Percentiles rank a stretch among this genome's conserved stretches.
Evolutionary conservation across 2,888 invertebrate genomes (phyloP).

Genomic region (Pristionchus maxplancki): DNA sequence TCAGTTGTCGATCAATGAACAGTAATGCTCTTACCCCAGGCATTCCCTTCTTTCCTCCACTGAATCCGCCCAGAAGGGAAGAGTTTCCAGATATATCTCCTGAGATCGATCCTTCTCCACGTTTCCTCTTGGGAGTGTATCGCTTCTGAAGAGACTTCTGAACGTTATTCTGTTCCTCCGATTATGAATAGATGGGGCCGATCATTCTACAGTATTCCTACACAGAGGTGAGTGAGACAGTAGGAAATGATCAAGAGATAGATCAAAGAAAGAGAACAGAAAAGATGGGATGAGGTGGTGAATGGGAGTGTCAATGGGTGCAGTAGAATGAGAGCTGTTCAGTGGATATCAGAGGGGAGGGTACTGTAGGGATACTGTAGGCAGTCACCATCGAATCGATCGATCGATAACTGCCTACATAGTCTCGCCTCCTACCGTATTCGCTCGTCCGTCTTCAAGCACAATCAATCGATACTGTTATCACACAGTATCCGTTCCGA

Average conservation of each 20-base stretch:
- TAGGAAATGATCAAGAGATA: not conserved
- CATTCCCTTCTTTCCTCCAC: constrained; percentile 39
- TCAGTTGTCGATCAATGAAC: not conserved
- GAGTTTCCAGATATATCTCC: constrained; percentile 44
- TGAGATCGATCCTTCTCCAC: constrained; percentile 56
- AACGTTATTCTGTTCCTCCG: not conserved
- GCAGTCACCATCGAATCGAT: constrained; percentile 6
- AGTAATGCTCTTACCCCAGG: not conserved
- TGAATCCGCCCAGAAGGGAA: not conserved
- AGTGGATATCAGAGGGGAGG: constrained; percentile 41
- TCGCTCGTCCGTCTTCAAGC: not conserved
- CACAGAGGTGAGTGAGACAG: constrained; percentile 1
- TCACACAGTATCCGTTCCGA: constrained; percentile 2
- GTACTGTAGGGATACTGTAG: constrained; percentile 15
- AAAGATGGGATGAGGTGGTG: not conserved
- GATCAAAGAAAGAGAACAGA: constrained; percentile 1
- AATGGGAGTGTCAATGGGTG: constrained; percentile 21
- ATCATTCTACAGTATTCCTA: constrained; percentile 22
- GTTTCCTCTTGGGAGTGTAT: constrained; percentile 75
- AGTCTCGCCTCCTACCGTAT: constrained; percentile 47
- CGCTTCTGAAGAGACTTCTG: constrained; percentile 67
- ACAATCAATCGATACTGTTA: constrained; percentile 27
- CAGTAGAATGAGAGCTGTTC: constrained; percentile 23
- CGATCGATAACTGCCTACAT: constrained; percentile 14
- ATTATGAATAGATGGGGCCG: not conserved